phyloP scores from a whole-genome alignment of 2,888 invertebrate species.

The Drosophila subquinaria region DNA sequence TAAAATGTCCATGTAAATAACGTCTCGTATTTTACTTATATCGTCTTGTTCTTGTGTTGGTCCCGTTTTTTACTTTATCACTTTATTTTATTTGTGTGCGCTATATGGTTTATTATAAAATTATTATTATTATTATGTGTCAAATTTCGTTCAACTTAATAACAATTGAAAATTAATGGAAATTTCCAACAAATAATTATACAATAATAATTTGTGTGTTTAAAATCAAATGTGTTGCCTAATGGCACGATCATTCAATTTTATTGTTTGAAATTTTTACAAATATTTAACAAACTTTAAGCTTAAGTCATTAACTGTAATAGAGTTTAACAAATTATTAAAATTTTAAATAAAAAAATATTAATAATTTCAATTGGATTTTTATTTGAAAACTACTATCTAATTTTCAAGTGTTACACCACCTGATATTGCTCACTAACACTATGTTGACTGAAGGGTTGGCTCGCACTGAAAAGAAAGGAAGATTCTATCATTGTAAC shows the following conservation, averaged over 20 bases:
- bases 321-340: conserved; percentile 73
- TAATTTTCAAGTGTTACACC: too few relatives aligned
- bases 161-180: conserved; percentile 27
- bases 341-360: conserved; percentile 30
- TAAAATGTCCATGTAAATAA: conserved; percentile 66
- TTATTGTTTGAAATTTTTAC: conserved; percentile 10
- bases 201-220: conserved; percentile 7
- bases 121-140: conserved; percentile 39
- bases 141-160: conserved; percentile 30
- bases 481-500: too few relatives aligned
- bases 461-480: too few relatives aligned
- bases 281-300: conserved; percentile 47
- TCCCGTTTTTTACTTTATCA: conserved; percentile 33
- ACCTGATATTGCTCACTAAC: too few relatives aligned
- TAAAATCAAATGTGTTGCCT: conserved; percentile 46
- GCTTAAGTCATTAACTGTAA: conserved; percentile 78
- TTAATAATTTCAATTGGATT: background rate
- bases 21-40: conserved; percentile 39
- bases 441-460: too few relatives aligned
- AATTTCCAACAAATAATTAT: conserved; percentile 3
- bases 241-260: conserved; percentile 33
- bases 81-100: conserved; percentile 24
- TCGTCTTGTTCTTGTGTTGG: conserved; percentile 44
- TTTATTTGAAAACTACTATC: too few relatives aligned
- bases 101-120: conserved; percentile 29